Base-by-base conservation (phyloP, 2,113 vertebrate species). In the Oryzias javanicus region DNA sequence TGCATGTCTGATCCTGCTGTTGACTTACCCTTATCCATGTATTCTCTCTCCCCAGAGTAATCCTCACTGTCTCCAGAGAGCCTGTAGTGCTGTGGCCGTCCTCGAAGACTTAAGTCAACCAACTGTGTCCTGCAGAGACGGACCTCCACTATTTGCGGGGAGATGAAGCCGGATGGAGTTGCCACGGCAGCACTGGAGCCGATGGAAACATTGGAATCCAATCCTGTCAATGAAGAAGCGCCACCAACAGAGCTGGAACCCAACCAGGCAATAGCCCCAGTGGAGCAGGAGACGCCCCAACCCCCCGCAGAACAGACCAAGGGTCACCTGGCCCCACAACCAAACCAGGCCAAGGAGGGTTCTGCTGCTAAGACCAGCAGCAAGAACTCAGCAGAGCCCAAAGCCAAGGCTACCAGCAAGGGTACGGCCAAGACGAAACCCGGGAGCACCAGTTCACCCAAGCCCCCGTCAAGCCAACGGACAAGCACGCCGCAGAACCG, bases 161-260 rank as follows among this genome's bases (percentile, higher is more conserved):
- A 88, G 82, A 93, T 93, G 92, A 93, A 92, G 83, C 91, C 92
- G 42, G 92, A 93, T 86, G 92, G 92, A 63, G 90, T 90, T 74
- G 84, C 84, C 79, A 85, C 86, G 18, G 87, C 86, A 70, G 64
- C 80, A 0, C 52, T 88, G 79, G 91, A 91, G 83, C 89, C 90
- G 58, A 89, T 90, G 88, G 91, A 91, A 80, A 79, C 79, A 3
- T 47, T 91, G 60, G 90, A 88, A 18, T 87, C 90, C 18, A 82
- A 85, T 61, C 82, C 80, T 42, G 79, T 56, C 13, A 83, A 84
- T 47, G 89, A 90, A 64, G 86, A 56, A 40, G 79, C 52, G 2
- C 83, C 77, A 1, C 50, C 56, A 0, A 44, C 6, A 1, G 87
- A 45, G 22, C 89, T 81, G 67, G 88, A 83, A 49, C 80, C 84